These are phyloP conservation scores for Drosophila teissieri DNA, from an alignment of 1,140 invertebrate species.

Conservation along the genomic window DNA sequence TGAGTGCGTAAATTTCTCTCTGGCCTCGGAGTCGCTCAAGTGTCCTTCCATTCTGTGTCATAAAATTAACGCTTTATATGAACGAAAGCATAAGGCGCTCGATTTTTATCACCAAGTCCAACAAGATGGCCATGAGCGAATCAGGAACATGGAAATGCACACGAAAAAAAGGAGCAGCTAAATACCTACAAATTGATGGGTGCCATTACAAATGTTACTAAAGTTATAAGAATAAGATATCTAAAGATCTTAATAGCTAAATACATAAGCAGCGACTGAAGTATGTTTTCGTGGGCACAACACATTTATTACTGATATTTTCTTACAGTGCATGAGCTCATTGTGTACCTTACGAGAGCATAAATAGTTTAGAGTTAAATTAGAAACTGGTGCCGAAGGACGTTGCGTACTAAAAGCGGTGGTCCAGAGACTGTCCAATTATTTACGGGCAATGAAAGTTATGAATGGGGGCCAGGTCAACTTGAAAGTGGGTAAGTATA, in stretches of 20 bases:
- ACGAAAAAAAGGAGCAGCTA: not conserved
- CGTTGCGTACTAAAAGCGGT: constrained; percentile 20
- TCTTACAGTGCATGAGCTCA: not conserved
- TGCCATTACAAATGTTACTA: not conserved
- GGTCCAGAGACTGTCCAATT: constrained; percentile 51
- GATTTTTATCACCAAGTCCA: constrained; percentile 59
- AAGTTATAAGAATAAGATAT: too few species aligned
- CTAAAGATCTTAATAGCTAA: too few species aligned
- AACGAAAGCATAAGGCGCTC: constrained; percentile 62
- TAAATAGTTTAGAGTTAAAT: constrained; percentile 68
- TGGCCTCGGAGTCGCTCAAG: constrained; percentile 47
- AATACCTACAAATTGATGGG: not conserved
- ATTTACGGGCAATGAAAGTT: constrained; percentile 58
- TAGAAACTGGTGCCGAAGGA: constrained; percentile 12
- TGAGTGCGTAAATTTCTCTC: constrained; percentile 61
- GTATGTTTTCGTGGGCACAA: not conserved
- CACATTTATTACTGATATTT: not conserved
- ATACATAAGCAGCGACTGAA: too few species aligned
- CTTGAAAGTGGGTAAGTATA: not conserved
- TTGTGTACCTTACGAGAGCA: constrained; percentile 31
- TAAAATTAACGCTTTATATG: constrained; percentile 75
- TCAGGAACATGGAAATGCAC: constrained; percentile 9
- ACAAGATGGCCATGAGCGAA: constrained; percentile 39
- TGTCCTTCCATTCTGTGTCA: constrained; percentile 57
- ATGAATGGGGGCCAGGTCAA: constrained; percentile 25